Conservation (phyloP, 1,140 invertebrate species). For the Tetramorium simillimum region DNA sequence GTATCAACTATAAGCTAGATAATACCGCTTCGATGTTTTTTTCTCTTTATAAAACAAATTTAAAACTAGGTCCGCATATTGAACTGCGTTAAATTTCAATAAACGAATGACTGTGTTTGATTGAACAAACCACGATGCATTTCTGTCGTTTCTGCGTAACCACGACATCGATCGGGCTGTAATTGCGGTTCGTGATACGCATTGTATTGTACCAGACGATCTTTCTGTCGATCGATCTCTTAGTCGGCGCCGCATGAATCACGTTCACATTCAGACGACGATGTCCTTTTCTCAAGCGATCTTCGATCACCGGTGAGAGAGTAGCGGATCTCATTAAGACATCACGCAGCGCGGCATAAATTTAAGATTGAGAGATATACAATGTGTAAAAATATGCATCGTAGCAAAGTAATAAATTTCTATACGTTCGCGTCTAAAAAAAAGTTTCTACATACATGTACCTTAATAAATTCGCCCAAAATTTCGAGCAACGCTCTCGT, state of each 20-base stretch:
- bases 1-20: not conserved
- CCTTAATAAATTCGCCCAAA: not conserved
- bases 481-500: not conserved
- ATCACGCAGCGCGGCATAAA: not conserved
- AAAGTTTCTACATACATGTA: not conserved
- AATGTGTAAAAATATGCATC: not conserved
- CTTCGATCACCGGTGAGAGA: not conserved
- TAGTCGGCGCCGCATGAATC: constrained; percentile 40
- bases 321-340: not conserved
- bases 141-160: constrained; percentile 8
- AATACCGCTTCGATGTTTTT: not conserved
- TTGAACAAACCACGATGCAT: not conserved
- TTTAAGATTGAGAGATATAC: not conserved
- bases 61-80: not conserved
- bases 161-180: not conserved
- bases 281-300: not conserved
- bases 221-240: constrained; percentile 37
- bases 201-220: constrained; percentile 31
- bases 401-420: not conserved
- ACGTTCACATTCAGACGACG: constrained; percentile 16
- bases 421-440: not conserved
- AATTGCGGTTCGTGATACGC: constrained; percentile 13
- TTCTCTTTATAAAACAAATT: no score
- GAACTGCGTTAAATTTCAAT: not conserved
- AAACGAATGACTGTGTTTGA: not conserved